Evolutionary conservation across 2,113 vertebrate genomes (phyloP).

Genomic region (Dicrurus megarhynchus): DNA sequence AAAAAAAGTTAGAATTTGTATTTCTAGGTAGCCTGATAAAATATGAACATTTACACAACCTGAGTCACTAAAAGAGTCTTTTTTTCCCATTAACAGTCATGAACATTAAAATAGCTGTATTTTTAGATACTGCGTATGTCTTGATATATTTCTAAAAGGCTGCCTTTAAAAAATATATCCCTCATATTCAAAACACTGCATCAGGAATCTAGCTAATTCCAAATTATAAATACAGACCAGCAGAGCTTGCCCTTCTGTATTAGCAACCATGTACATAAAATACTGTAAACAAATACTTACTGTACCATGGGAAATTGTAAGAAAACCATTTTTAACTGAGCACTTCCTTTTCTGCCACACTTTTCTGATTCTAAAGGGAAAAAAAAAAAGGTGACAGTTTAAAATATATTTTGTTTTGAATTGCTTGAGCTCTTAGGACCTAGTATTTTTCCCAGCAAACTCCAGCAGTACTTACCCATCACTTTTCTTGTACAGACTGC

Average conservation of each 20-base stretch:
- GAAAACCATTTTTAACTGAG: conserved; percentile 89
- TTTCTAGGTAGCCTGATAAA: not conserved
- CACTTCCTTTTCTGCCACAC: conserved; percentile 99
- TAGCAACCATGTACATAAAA: conserved; percentile 55
- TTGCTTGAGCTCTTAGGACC: not conserved
- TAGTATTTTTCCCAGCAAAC: not conserved
- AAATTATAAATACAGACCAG: conserved; percentile 50
- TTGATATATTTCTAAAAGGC: conserved; percentile 2
- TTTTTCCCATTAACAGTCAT: not conserved
- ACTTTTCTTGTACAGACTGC: conserved; percentile 94
- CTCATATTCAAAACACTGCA: not conserved
- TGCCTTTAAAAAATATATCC: not conserved
- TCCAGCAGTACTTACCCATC: conserved; percentile 82
- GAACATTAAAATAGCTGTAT: not conserved
- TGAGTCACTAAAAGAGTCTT: not conserved
- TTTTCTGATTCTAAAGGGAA: conserved; percentile 83
- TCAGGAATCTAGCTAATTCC: not conserved
- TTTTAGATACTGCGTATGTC: not conserved
- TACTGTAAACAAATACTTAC: conserved; percentile 79
- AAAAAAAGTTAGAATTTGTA: not conserved
- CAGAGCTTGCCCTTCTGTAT: conserved; percentile 27
- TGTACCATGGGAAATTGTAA: conserved; percentile 93
- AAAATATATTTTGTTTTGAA: not conserved
- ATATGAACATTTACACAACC: not conserved
- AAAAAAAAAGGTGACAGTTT: not conserved